Evolutionary conservation across 1,140 invertebrate species (phyloP).

Genomic region (Paramacrobiotus metropolitanus): DNA sequence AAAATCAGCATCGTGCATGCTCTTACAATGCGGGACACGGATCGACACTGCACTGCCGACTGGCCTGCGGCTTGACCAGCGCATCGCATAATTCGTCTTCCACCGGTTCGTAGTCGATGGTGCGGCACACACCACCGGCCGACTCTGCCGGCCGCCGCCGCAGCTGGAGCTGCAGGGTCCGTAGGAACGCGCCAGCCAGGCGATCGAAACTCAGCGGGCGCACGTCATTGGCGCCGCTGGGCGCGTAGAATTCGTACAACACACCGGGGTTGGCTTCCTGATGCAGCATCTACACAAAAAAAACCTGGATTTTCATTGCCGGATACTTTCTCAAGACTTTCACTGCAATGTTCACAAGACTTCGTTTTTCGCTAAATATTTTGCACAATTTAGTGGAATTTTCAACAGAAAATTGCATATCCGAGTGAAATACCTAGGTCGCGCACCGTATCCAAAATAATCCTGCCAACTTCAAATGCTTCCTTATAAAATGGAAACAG

Average conservation of each 20-base stretch:
- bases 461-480: too few species aligned
- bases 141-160: conserved; percentile 34
- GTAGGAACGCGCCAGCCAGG: not conserved
- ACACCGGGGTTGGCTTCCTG: conserved; percentile 65
- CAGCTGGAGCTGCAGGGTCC: not conserved
- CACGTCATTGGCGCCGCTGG: conserved; percentile 33
- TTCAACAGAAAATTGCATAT: too few species aligned
- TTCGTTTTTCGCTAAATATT: too few species aligned
- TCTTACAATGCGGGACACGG: conserved; percentile 45
- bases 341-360: too few species aligned
- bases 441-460: too few species aligned
- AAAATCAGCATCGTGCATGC: too few species aligned
- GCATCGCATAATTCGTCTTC: conserved; percentile 51
- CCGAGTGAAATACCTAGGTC: too few species aligned
- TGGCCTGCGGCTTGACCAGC: conserved; percentile 36
- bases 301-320: too few species aligned
- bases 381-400: too few species aligned
- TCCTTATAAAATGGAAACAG: too few species aligned
- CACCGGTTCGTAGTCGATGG: conserved; percentile 34
- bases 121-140: conserved; percentile 29
- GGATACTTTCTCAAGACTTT: too few species aligned
- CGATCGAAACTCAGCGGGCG: not conserved
- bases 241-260: conserved; percentile 70
- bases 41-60: conserved; percentile 42
- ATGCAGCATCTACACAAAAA: conserved; percentile 41